Conservation (phyloP, 2,113 vertebrate species). For the Phainopepla nitens region DNA sequence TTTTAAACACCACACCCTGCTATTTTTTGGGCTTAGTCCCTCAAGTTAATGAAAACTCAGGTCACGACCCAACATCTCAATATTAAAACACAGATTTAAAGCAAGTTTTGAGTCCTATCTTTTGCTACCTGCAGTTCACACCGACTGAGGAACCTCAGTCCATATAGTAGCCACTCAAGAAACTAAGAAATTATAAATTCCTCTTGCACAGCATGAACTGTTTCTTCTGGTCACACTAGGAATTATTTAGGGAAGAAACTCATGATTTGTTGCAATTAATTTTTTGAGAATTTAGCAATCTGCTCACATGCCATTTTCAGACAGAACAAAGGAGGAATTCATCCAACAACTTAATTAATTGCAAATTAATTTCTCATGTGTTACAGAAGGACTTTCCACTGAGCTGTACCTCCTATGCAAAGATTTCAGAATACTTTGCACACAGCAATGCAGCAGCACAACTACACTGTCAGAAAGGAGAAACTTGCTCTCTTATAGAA, state of each 20-base stretch:
- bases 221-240: neutral
- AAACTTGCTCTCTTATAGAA: neutral
- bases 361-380: slow-evolving; percentile 14
- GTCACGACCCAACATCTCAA: neutral
- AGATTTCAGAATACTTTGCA: neutral
- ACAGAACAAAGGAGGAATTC: slow-evolving; percentile 33
- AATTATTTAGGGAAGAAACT: neutral
- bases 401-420: neutral
- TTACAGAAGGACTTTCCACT: neutral
- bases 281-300: neutral
- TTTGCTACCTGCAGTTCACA: neutral
- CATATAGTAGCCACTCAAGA: neutral
- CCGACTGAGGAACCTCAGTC: neutral
- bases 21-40: neutral
- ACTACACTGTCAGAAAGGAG: neutral
- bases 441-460: neutral
- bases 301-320: neutral
- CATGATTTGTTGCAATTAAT: neutral
- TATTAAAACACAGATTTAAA: neutral
- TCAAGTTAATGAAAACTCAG: neutral
- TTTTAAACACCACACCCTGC: neutral
- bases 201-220: neutral
- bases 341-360: slow-evolving; percentile 15
- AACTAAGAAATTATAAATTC: neutral
- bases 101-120: neutral